Evolutionary conservation across 2,888 invertebrate species (phyloP), one percentile per base, ranked within the genome.

Genomic region (Dynastes tityus): DNA sequence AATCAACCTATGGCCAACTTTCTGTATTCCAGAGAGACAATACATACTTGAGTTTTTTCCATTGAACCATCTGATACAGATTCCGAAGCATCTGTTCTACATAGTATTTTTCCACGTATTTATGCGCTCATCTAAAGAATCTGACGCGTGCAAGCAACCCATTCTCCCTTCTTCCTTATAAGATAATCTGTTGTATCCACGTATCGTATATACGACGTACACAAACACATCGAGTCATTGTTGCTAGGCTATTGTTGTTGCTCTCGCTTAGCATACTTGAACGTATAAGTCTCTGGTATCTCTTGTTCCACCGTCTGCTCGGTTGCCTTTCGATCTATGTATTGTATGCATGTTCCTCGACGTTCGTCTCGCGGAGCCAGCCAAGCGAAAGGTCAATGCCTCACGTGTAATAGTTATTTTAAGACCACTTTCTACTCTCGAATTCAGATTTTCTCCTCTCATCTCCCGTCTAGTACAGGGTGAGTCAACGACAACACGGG

Each of bases 401-500:
- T 77, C 45, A 67, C 37, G 27, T 55, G 68, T 68, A 77, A 68
- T 77, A 51, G 53, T 77, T 77, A 77, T 77, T 77, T 77, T 67
- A 67, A 77, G 76, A 68, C 67, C 40, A 77, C 76, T 77, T 77
- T 77, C 76, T 77, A 77, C 65, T 77, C 67, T 58, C 68, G 58
- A 77, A 77, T 67, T 77, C 51, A 68, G 51, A 68, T 68, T 68
- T 68, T 68, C 68, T 68, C 68, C 68, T 68, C 68, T 68, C 68
- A 9, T 9, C 32, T 63, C 63, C 3, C 13, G 55, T 55, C 55
- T 55, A 55, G 55, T 55, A 55, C 11, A 45, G 45, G 45, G 45
- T 45, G 45, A 45, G 45, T 2, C 11, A 11, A 45, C 45, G 8
- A 45, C 2, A 8, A 11, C 9, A 45, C 45, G 45, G 11, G 2